Evolutionary conservation across 1,140 invertebrate genomes (phyloP), one percentile per base, ranked within the genome.

Genomic region (Achroia grisella): DNA sequence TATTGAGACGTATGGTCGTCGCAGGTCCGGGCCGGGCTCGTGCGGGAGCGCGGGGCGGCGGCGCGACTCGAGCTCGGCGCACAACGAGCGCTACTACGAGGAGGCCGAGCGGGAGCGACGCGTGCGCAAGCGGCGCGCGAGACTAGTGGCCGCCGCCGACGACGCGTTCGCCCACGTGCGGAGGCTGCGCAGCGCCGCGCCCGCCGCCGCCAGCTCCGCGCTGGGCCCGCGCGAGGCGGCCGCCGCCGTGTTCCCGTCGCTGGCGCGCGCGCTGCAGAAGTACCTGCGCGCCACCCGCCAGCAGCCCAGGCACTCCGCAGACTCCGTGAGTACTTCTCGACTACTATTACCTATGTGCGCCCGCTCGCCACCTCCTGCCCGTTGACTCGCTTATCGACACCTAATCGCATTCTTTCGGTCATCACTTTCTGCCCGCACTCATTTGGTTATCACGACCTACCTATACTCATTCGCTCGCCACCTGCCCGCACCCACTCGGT

Each of bases 91-190:
- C 10, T 98, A 99, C 77, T 98, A 99, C 74, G 97, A 98, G 81
- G 97, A 99, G 80, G 94, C 97, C 70, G 97, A 99, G 82, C 98
- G 98, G 71, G 97, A 98, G 57, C 88, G 97, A 36, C 87, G 97
- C 35, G 95, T 99, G 10, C 90, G 94, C 44, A 99, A 99, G 76
- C 87, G 98, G 0, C 90, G 92, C 61, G 96, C 97, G 1, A 87
- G 97, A 11, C 86, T 99, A 1, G 90, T 98, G 10, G 94, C 94
- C 6, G 96, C 97, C 1, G 93, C 97, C 2, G 98, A 99, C 82
- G 97, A 99, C 74, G 97, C 97, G 0, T 99, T 99, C 74, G 96
- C 96, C 5, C 97, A 99, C 71, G 97, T 99, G 50, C 96, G 93
- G 88, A 86, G 93, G 11, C 87, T 94, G 29, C 89, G 94, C 51